These are phyloP conservation scores for Seira sanloemensis DNA, from an alignment of 2,888 invertebrate genomes.

Conservation along the genomic window DNA sequence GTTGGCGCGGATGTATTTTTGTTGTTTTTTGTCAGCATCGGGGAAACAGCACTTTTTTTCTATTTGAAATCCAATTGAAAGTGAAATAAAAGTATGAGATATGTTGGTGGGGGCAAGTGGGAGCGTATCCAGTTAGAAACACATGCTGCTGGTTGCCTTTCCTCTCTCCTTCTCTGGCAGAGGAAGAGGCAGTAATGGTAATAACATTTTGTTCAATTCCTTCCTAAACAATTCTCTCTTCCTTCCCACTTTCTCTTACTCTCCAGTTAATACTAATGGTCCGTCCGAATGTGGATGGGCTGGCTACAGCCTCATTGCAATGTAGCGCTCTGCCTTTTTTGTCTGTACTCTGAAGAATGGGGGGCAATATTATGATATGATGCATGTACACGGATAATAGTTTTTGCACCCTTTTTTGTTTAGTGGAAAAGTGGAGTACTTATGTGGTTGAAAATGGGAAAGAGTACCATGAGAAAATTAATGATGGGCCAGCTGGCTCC, in stretches of 20 bases:
- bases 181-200: slow-evolving; percentile 30
- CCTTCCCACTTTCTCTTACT: slow-evolving; percentile 3
- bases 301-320: slow-evolving; percentile 10
- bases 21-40: too few relatives aligned
- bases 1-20: too few relatives aligned
- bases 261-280: slow-evolving; percentile 41
- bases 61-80: too few relatives aligned
- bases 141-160: background rate
- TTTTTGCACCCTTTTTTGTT: background rate
- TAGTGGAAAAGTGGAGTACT: slow-evolving; percentile 5
- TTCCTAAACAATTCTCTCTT: slow-evolving; percentile 10
- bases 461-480: slow-evolving; percentile 60
- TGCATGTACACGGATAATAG: slow-evolving; percentile 29
- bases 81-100: too few relatives aligned
- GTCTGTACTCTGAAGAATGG: too few relatives aligned
- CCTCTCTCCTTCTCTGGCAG: too few relatives aligned
- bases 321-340: background rate
- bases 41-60: too few relatives aligned
- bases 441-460: slow-evolving; percentile 37
- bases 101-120: too few relatives aligned
- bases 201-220: slow-evolving; percentile 42
- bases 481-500: slow-evolving; percentile 63
- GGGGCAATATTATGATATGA: slow-evolving; percentile 22
- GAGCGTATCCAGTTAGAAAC: background rate
- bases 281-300: slow-evolving; percentile 30